Percentiles rank a stretch among this genome's conserved stretches.
phyloP scores from a whole-genome alignment of 2,797 vertebrate species.

The Cryptoblepharus egeriae region DNA sequence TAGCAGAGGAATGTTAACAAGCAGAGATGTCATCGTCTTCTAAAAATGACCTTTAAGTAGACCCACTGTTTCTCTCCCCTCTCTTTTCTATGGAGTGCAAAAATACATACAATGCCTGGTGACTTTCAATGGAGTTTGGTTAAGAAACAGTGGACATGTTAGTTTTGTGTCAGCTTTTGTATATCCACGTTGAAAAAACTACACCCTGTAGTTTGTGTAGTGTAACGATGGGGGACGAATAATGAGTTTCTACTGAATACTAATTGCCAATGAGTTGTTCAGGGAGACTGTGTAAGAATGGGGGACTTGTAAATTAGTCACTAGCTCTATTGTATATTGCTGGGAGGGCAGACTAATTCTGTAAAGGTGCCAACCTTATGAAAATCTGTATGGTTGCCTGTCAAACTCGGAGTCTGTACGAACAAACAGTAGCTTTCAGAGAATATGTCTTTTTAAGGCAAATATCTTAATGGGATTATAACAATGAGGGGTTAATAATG shows the following conservation, averaged over 20 bases:
- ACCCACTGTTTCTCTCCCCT: constrained; percentile 45
- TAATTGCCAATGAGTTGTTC: constrained; percentile 79
- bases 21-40: constrained; percentile 72
- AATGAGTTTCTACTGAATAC: constrained; percentile 78
- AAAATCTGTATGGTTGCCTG: constrained; percentile 57
- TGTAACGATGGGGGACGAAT: constrained; percentile 74
- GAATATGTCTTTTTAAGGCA: constrained; percentile 48
- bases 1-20: constrained; percentile 81
- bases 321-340: constrained; percentile 70
- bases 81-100: constrained; percentile 57
- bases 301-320: constrained; percentile 80
- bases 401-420: constrained; percentile 52
- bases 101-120: constrained; percentile 40
- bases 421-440: constrained; percentile 42
- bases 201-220: constrained; percentile 59
- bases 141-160: constrained; percentile 44
- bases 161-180: constrained; percentile 59
- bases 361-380: constrained; percentile 68
- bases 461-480: constrained; percentile 31
- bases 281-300: constrained; percentile 76
- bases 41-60: constrained; percentile 75
- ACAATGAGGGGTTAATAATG: constrained; percentile 12
- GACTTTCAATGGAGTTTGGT: constrained; percentile 46
- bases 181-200: constrained; percentile 32
- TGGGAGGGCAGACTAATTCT: constrained; percentile 62